Base-by-base conservation (phyloP, 2,797 vertebrate genomes). In the Melanotaenia maccullochi region DNA sequence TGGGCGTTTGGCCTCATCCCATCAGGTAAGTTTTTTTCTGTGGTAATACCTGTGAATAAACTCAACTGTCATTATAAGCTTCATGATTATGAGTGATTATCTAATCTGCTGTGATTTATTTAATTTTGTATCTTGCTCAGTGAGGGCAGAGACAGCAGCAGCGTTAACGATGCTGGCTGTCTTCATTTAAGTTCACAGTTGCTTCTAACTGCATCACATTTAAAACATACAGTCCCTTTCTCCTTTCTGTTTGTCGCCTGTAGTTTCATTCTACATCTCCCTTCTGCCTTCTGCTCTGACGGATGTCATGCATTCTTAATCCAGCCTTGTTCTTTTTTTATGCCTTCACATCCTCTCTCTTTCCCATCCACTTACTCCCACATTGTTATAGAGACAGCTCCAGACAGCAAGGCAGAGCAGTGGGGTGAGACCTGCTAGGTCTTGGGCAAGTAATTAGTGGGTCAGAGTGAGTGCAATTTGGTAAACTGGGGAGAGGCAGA, bases 371-470 rank as follows among this genome's bases (percentile, higher is more conserved):
- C 47, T 33, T 28, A 57, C 70, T 69, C 73, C n/a, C 47, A 42
- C 20, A 0, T 38, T 68, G 63, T 30, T 71, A 32, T 38, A 30
- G 63, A 83, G 77, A 70, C 73, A 59, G 63, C 65, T 73, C 28
- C 71, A 83, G 76, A 73, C 60, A 69, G 77, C 14, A 1, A 81
- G 38, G 55, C 75, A 56, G 76, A 32, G 76, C 72, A 65, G 52
- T 47, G 71, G 81, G 69, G 64, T 77, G 79, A 83, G 76, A 89
- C 76, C 89, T 78, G 76, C 84, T 65, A 75, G 82, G 88, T 81
- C 73, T 84, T 78, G 68, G 81, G 69, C 82, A 83, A 91, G 89
- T 94, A 92, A 94, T 95, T 94, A 93, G 83, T 13, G 70, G 93
- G 90, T 94, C 91, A 87, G 73, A 78, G 68, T 59, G 66, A 84